These are phyloP conservation scores for Chelon auratus DNA, from an alignment of 2,797 vertebrate genomes.

Conservation along the genomic window DNA sequence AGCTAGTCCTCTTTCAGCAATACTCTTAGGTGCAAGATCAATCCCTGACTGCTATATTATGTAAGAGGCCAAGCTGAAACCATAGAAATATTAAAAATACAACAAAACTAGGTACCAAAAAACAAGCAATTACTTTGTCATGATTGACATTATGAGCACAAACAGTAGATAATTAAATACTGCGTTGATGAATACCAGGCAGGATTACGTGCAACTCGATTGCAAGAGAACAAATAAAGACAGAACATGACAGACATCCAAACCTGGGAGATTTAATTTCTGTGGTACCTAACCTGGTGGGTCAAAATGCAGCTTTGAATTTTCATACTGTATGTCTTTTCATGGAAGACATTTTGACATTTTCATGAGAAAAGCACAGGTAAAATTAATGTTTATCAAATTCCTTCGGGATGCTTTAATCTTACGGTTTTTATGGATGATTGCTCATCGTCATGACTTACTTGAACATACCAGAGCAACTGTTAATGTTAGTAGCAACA, in stretches of 20 bases:
- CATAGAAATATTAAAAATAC: not conserved
- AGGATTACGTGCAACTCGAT: not conserved
- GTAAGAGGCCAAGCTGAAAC: not conserved
- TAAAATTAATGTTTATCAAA: not conserved
- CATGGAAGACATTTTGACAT: not conserved
- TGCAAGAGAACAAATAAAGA: not conserved
- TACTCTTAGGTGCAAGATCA: not conserved
- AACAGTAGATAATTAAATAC: slow-evolving; percentile 4
- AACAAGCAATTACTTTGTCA: not conserved
- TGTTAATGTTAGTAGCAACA: not conserved
- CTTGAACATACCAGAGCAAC: not conserved
- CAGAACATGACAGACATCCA: not conserved
- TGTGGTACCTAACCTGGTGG: not conserved
- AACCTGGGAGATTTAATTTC: not conserved
- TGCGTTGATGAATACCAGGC: not conserved
- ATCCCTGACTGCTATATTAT: not conserved
- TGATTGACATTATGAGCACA: not conserved
- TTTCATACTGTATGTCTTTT: not conserved
- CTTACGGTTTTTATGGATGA: not conserved
- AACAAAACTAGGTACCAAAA: not conserved
- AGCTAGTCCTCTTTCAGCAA: slow-evolving; percentile 12
- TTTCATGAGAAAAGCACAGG: not conserved
- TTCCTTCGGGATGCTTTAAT: not conserved
- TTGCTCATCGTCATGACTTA: not conserved
- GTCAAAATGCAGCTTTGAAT: not conserved